Conservation (phyloP, 2,113 vertebrate species). For the Myanophis thanlyinensis region DNA sequence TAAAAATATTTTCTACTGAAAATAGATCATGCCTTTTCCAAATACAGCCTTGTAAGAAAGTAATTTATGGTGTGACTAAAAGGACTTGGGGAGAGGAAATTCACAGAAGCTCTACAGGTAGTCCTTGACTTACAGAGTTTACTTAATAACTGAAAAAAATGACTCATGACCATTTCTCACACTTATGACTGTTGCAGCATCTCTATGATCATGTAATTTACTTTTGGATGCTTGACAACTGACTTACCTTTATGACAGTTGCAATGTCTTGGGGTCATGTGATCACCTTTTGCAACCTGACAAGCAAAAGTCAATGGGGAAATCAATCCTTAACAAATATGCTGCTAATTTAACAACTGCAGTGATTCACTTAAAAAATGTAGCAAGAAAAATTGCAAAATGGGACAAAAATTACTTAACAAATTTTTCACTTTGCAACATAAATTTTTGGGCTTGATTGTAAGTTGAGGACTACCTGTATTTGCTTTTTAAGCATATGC, state of each 20-base stretch:
- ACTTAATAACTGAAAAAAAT: not conserved
- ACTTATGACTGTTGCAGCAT: not conserved
- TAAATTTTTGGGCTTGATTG: not conserved
- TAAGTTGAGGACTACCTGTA: not conserved
- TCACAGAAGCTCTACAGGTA: not conserved
- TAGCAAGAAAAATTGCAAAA: not conserved
- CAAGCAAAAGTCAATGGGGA: not conserved
- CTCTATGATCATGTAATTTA: not conserved
- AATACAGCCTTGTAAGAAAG: not conserved
- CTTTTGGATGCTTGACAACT: not conserved
- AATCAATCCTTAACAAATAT: not conserved
- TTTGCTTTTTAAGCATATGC: not conserved
- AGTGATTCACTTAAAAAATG: not conserved
- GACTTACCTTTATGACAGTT: not conserved
- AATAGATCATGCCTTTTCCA: not conserved
- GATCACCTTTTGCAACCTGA: not conserved
- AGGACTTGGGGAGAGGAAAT: not conserved
- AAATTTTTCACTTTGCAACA: not conserved
- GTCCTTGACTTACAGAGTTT: not conserved
- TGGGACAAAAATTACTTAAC: not conserved
- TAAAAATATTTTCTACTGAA: not conserved
- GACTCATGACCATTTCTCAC: not conserved
- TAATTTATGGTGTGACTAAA: not conserved
- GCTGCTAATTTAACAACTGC: not conserved
- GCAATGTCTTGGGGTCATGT: not conserved